These are phyloP conservation scores for Drosophila ironensis DNA, from an alignment of 1,140 invertebrate species.

Conservation along the genomic window DNA sequence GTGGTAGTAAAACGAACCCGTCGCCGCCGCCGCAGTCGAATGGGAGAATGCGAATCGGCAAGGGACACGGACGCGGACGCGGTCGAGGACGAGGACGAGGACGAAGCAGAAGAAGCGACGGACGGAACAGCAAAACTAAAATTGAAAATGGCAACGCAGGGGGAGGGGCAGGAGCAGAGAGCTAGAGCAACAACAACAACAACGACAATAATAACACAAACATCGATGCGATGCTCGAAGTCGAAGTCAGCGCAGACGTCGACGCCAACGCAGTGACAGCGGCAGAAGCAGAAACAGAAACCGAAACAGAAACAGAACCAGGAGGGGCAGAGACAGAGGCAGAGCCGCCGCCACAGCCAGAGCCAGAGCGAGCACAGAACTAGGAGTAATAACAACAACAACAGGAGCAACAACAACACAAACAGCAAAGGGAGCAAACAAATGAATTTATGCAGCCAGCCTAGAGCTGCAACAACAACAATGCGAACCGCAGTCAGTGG, in stretches of 20 bases:
- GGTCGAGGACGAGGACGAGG: no score
- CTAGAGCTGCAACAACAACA: constrained; percentile 30
- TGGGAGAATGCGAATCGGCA: constrained; percentile 37
- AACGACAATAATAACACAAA: constrained; percentile 6
- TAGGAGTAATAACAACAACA: constrained; percentile 53
- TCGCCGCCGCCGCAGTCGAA: constrained; percentile 16
- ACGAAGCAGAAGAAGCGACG: constrained; percentile 41
- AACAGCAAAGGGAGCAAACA: constrained; percentile 40
- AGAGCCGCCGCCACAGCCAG: no score
- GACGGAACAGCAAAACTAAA: constrained; percentile 71
- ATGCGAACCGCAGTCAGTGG: constrained; percentile 27
- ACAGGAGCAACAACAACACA: constrained; percentile 17
- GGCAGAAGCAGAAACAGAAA: constrained; percentile 35
- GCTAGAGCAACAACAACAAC: constrained; percentile 5
- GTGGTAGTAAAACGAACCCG: constrained; percentile 41
- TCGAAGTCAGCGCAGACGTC: constrained; percentile 10
- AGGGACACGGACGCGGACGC: no score
- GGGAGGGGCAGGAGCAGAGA: constrained; percentile 29
- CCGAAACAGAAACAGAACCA: no score
- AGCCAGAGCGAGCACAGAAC: no score
- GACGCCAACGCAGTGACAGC: constrained; percentile 42
- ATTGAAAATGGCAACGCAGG: constrained; percentile 72
- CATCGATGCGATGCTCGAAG: constrained; percentile 25
- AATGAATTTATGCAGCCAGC: constrained; percentile 69
- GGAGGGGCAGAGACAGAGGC: constrained; percentile 20